phyloP scores from a whole-genome alignment of 2,797 vertebrate species.

The Phataginus tricuspis region DNA sequence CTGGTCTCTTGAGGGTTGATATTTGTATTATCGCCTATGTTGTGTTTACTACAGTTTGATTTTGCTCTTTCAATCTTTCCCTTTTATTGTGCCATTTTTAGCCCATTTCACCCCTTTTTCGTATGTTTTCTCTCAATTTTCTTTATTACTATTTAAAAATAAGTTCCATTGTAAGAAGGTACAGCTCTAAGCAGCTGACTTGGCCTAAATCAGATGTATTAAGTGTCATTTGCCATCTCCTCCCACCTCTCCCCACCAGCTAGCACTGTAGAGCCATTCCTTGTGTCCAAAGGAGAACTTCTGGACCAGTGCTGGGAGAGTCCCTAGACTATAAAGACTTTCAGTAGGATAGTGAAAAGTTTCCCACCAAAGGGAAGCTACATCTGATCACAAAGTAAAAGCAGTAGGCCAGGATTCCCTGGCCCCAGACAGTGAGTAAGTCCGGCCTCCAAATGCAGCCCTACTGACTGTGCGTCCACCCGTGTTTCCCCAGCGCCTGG shows the following conservation, averaged over 20 bases:
- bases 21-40: not conserved
- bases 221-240: not conserved
- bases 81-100: conserved; percentile 17
- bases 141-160: conserved; percentile 34
- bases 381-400: not conserved
- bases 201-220: not conserved
- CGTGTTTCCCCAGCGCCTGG: not conserved
- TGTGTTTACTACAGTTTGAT: not conserved
- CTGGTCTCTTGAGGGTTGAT: not conserved
- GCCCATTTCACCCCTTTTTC: not conserved
- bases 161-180: conserved; percentile 19
- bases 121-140: conserved; percentile 19
- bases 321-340: not conserved
- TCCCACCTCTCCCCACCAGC: not conserved
- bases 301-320: not conserved
- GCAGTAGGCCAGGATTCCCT: not conserved
- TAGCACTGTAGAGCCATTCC: not conserved
- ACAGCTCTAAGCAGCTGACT: not conserved
- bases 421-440: not conserved
- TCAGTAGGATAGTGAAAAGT: not conserved
- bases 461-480: no score
- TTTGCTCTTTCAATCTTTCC: conserved; percentile 18
- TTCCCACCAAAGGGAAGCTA: not conserved
- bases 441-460: not conserved
- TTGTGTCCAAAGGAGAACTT: not conserved